These are phyloP conservation scores for Lithosia quadra DNA, from an alignment of 2,888 invertebrate genomes.

Conservation along the genomic window DNA sequence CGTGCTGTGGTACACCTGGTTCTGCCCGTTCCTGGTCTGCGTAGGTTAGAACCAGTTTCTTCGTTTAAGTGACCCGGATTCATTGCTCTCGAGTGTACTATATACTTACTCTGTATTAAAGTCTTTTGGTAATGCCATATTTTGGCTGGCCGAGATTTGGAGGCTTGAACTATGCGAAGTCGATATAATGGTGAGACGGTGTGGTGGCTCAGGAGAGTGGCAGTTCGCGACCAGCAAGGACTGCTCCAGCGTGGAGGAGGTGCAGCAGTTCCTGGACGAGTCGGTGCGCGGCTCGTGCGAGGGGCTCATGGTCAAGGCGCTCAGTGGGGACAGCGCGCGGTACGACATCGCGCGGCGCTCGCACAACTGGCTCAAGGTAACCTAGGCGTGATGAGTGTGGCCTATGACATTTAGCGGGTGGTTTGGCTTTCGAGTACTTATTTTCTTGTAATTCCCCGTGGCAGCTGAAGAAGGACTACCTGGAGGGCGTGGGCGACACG, in stretches of 20 bases:
- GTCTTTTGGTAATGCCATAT: no score
- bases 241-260: conserved; percentile 95
- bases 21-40: no score
- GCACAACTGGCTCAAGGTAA: conserved; percentile 95
- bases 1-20: no score
- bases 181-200: not conserved
- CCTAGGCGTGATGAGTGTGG: no score
- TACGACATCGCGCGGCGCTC: conserved; percentile 99
- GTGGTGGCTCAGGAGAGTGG: conserved; percentile 89
- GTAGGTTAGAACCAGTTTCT: no score
- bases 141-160: not conserved
- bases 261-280: conserved; percentile 97
- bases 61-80: no score
- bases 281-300: conserved; percentile 97
- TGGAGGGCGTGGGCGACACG: conserved; percentile 98
- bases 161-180: not conserved
- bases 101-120: no score
- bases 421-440: not conserved
- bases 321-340: conserved; percentile 93
- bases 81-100: no score
- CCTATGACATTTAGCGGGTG: no score
- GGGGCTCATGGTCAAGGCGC: conserved; percentile 99
- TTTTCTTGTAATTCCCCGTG: not conserved
- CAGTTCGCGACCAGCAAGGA: conserved; percentile 94
- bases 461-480: conserved; percentile 97